Conservation (phyloP, 2,888 invertebrate species). For the Athrips mouffetella region DNA sequence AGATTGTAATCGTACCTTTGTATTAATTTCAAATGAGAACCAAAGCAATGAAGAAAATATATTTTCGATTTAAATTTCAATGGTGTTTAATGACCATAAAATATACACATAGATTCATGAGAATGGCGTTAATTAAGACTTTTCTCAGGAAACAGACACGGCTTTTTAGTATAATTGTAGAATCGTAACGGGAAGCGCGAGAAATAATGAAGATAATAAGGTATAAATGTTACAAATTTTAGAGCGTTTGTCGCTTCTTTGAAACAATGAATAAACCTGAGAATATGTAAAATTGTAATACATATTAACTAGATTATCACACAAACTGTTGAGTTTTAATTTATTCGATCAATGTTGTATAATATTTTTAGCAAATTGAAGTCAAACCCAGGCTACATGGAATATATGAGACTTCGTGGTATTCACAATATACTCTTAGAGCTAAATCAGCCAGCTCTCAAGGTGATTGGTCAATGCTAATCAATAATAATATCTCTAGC, state of each 20-base stretch:
- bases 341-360: no score
- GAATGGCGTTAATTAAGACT: constrained; percentile 40
- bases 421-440: no score
- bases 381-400: no score
- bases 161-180: not conserved
- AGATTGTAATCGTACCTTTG: constrained; percentile 14
- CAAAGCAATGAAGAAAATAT: constrained; percentile 20
- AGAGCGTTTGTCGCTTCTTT: not conserved
- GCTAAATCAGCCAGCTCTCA: no score
- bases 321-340: no score
- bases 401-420: no score
- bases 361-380: not conserved
- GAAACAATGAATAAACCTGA: not conserved
- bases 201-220: not conserved
- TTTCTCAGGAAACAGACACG: constrained; percentile 25
- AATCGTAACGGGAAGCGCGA: not conserved
- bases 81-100: constrained; percentile 34
- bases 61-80: constrained; percentile 33
- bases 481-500: no score
- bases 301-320: not conserved
- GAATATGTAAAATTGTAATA: constrained; percentile 10
- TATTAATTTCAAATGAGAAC: constrained; percentile 18
- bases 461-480: no score
- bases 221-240: not conserved
- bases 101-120: constrained; percentile 30